Evolutionary conservation across 2,113 vertebrate genomes (phyloP), one percentile per base, ranked within the genome.

Genomic region (Hymenochirus boettgeri): DNA sequence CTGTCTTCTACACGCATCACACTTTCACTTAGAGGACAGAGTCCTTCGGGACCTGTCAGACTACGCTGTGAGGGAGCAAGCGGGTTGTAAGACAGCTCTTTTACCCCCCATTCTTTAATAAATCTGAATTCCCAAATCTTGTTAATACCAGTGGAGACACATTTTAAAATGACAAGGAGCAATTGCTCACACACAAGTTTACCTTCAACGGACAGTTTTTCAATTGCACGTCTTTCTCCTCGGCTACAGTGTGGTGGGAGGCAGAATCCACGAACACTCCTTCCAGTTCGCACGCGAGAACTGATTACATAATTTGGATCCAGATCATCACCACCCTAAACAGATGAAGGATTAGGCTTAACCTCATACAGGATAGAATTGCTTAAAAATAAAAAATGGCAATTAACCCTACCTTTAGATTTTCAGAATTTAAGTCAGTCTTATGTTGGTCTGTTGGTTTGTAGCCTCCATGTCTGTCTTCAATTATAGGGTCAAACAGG

Each of bases 241-340:
- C 95, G 84, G 78, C 93, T 98, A 79, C 95, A 98, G 79, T 98
- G 96, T 0, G 96, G 96, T 0, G 96, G 95, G 15, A 98, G 91
- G 7, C 92, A 93, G 83, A 96, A 96, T 2, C 95, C 92, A 7
- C 92, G 89, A 76, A 99, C 71, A 80, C 96, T 99, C 72, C 96
- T 90, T 17, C 96, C 96, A 0, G 96, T 99, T 73, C 96, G 85
- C 56, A 99, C 95, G n/a, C 95, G 86, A 71, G 94, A 96, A 75
- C 95, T 98, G 29, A 97, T 83, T 70, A 99, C 96, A 0, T 99
- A 98, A 71, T 92, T 90, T 42, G 95, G 81, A 74, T 99, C 96
- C 67, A 99, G 86, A 69, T 98, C 96, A 42, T 98, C 93, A 1
- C 96, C 95, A 21, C 96, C 95, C 96, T 98, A 13, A 23, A 60